Conservation (phyloP, 2,797 vertebrate species). For the Sternotherus odoratus region DNA sequence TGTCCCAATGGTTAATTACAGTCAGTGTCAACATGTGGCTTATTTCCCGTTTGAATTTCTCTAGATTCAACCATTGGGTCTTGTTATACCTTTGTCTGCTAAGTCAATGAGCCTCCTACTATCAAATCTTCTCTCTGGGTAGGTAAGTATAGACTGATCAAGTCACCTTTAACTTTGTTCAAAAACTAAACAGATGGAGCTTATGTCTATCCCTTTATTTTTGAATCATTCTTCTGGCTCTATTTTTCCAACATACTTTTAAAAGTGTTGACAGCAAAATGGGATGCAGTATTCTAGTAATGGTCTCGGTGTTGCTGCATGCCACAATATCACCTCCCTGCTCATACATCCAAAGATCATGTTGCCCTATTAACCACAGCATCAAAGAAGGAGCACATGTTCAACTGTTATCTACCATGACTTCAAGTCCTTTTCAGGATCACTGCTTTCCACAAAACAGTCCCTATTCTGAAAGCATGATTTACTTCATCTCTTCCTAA, state of each 20-base stretch:
- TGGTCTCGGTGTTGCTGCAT: accelerated
- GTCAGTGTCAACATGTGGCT: slow-evolving; percentile 49
- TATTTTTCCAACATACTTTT: background rate
- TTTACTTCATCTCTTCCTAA: background rate
- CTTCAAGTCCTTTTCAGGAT: slow-evolving; percentile 10
- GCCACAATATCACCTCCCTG: background rate
- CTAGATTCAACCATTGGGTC: slow-evolving; percentile 60
- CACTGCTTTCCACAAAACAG: background rate
- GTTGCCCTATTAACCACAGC: background rate
- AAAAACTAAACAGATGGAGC: background rate
- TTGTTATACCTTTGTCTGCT: slow-evolving; percentile 23
- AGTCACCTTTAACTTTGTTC: slow-evolving; percentile 10
- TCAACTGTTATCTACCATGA: background rate
- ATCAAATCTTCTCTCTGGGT: background rate
- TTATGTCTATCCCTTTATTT: background rate
- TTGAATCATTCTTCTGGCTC: background rate
- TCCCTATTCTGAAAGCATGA: background rate
- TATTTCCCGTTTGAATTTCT: slow-evolving; percentile 41
- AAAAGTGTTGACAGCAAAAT: background rate
- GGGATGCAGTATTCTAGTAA: background rate
- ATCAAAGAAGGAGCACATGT: background rate
- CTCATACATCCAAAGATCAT: background rate
- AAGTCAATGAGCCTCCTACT: background rate
- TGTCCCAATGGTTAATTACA: slow-evolving; percentile 51
- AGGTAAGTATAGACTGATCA: background rate